Evolutionary conservation across 2,888 invertebrate genomes (phyloP), one percentile per base, ranked within the genome.

Genomic region (Seira sanloemensis): DNA sequence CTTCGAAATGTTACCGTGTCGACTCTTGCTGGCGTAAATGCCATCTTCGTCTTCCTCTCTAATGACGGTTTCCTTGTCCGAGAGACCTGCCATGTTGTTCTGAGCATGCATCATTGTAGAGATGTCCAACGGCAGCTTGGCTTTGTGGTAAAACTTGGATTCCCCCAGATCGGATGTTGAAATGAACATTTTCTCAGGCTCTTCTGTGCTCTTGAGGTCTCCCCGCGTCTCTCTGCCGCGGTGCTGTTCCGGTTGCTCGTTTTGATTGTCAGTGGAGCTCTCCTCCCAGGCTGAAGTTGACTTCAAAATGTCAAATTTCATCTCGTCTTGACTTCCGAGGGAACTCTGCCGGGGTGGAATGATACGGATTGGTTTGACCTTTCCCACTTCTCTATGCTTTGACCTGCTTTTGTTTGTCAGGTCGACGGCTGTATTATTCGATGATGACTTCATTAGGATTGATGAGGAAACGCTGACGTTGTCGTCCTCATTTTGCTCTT

Each of bases 321-420:
- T 23, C 9, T 21, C 67, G 9, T 46, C 69, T 16, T 58, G 62
- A 37, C 12, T 4, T 7, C 12, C 12, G 2, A 50, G 50, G 2
- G 71, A 27, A 23, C 2, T 24, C 18, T 67, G 37, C 27, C 27
- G 16, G 74, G 65, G 54, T 23, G 81, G 66, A 7, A 78, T 72
- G n/a, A 83, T 83, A 9, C 82, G 54, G 16, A 81, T 78, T 16
- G 85, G 85, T 54, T 81, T 85, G 16, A 85, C 85, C 25, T 78
- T 85, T 16, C 85, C 85, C 0, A 85, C 85, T 54, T 85, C 85
- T 12, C 78, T 54, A 0, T 79, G 76, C 37, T 65, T 75, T 1
- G 83, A 21, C 5, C 74, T 23, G 5, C 50, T 26, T 9, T 46
- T 67, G 4, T 9, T 4, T 16, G 7, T n/a, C 62, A n/a, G 46